A percentile compares a stretch with the other conserved stretches of the same genome.
Conservation (phyloP, 92 coral and sea anemone species). For the Epizoanthus scotinus region DNA sequence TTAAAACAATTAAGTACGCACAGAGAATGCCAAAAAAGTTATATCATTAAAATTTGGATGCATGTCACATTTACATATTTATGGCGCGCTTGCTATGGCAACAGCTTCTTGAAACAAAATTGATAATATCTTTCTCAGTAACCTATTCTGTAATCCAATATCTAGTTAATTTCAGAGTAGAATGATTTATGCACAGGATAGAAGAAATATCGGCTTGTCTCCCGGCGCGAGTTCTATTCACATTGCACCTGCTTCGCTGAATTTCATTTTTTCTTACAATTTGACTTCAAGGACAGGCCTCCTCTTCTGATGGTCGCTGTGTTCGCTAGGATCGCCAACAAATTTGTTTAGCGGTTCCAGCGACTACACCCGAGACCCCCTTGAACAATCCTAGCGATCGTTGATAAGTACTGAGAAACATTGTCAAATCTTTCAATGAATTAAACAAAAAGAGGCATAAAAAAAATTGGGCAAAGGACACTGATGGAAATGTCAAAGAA, state of each 20-base stretch:
- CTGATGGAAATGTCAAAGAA: no score
- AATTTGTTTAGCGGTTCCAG: no score
- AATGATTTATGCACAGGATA: neutral
- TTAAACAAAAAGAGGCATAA: no score
- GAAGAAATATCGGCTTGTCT: neutral
- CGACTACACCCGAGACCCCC: no score
- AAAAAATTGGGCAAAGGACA: no score
- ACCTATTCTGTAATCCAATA: neutral
- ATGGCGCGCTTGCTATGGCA: conserved; percentile 1
- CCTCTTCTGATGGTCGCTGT: no score
- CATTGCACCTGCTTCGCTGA: neutral
- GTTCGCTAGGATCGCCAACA: no score
- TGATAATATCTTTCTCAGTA: neutral
- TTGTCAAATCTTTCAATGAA: no score
- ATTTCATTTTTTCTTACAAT: no score
- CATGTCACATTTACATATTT: conserved; percentile 1
- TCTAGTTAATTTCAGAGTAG: neutral
- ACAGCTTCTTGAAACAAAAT: neutral
- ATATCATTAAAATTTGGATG: neutral
- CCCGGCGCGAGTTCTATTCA: neutral
- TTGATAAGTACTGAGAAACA: no score
- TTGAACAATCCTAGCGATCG: no score
- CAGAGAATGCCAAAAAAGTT: neutral
- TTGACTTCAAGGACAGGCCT: no score
- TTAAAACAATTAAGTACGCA: neutral